Evolutionary conservation across 2,797 vertebrate genomes (phyloP), one percentile per base, ranked within the genome.

Genomic region (Cichlasoma orientale): DNA sequence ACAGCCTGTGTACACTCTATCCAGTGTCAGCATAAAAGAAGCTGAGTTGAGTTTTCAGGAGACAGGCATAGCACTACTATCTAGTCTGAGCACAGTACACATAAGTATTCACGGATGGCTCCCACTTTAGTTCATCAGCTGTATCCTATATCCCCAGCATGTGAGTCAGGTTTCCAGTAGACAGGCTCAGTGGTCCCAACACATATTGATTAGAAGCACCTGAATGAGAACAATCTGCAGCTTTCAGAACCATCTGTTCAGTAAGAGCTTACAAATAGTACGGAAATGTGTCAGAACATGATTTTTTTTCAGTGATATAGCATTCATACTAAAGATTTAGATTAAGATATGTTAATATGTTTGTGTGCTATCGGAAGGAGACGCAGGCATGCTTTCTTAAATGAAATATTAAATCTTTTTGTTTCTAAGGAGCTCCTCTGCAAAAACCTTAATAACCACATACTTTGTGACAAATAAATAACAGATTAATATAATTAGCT

Each of bases 51-150:
- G 55, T 74, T 75, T 79, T 50, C 41, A 68, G 63, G 63, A 68
- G 47, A 68, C 25, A 68, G 25, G 29, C 47, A 68, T 44, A 68
- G 41, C 25, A 29, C 25, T 50, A 50, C 55, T 79, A 56, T 70
- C 29, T 69, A 23, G 38, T 59, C 52, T 75, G 54, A 77, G 41
- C 50, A 80, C 44, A 78, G 41, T 54, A 33, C 58, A 85, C 54
- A 29, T 56, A 79, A 56, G 66, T 80, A 80, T 83, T 87, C 83
- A 85, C 72, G 72, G 78, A 38, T 80, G 79, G 72, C 54, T 41
- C 36, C 52, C 55, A 72, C 69, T 82, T 86, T 79, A 81, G 72
- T 77, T 76, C 68, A 50, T 82, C 72, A 18, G 54, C 77, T 72
- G 72, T 76, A 80, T 80, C 78, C 50, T 78, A 53, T 81, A 82